Conservation (phyloP, 2,888 invertebrate species). For the Hartigia nigra region DNA sequence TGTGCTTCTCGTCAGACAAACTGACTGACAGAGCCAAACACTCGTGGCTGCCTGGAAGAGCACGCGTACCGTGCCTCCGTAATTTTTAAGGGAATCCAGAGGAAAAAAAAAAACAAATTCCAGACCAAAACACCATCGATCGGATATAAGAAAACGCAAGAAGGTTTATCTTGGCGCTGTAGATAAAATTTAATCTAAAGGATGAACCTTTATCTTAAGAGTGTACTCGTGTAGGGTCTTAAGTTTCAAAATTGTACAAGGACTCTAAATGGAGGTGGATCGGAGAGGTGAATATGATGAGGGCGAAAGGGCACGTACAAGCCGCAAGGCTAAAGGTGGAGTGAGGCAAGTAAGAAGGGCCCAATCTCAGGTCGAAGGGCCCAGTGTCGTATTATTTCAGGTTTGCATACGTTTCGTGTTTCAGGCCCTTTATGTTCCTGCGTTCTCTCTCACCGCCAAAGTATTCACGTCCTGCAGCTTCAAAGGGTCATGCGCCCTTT, state of each 20-base stretch:
- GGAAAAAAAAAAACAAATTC: background rate
- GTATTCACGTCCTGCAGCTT: slow-evolving; percentile 22
- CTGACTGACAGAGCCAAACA: slow-evolving; percentile 4
- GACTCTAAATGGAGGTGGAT: background rate
- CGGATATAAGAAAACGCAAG: background rate
- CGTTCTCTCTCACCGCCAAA: slow-evolving; percentile 24
- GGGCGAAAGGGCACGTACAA: slow-evolving; percentile 40
- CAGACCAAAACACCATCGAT: too few relatives aligned
- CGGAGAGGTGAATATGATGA: slow-evolving; percentile 39
- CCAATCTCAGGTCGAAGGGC: slow-evolving; percentile 32
- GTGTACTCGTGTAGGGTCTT: background rate
- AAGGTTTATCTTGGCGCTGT: background rate
- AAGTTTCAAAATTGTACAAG: background rate
- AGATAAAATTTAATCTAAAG: background rate
- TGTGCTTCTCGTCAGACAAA: background rate
- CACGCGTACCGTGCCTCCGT: background rate
- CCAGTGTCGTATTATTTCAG: slow-evolving; percentile 52
- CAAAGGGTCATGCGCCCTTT: slow-evolving; percentile 24
- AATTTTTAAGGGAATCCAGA: background rate
- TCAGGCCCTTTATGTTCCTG: slow-evolving; percentile 43
- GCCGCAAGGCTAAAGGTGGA: background rate
- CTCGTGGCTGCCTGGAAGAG: background rate
- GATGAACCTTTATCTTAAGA: background rate
- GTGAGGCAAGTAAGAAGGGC: slow-evolving; percentile 6
- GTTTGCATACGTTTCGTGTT: slow-evolving; percentile 54